Percentiles rank a stretch among this genome's conserved stretches.
Evolutionary conservation across 2,113 vertebrate species (phyloP).

Genomic region (Solea solea): DNA sequence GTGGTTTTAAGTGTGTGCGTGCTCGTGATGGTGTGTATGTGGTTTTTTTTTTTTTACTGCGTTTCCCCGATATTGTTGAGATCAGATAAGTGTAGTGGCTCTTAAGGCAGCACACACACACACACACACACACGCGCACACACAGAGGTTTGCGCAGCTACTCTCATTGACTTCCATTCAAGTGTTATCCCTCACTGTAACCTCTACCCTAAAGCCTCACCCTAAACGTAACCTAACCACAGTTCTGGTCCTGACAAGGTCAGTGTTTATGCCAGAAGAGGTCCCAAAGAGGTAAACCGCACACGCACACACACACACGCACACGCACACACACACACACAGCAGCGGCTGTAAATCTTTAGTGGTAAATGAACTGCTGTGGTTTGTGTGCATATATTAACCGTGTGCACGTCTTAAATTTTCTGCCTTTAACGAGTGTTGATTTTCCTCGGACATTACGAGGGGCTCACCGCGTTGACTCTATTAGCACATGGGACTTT

Average conservation of each 20-base stretch:
- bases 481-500: neutral
- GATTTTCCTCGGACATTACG: slow-evolving; percentile 19
- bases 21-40: neutral
- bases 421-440: slow-evolving; percentile 1
- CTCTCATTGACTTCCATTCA: too few relatives aligned
- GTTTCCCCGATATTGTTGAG: neutral
- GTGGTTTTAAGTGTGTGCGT: neutral
- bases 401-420: neutral
- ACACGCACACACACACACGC: neutral
- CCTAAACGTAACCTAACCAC: too few relatives aligned
- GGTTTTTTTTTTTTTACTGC: slow-evolving; percentile 7
- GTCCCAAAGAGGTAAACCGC: too few relatives aligned
- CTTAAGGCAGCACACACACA: neutral
- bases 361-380: slow-evolving; percentile 1
- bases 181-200: too few relatives aligned
- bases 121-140: neutral
- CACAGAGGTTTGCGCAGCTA: too few relatives aligned
- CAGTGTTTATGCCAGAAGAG: too few relatives aligned
- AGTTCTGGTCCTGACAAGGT: too few relatives aligned
- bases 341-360: slow-evolving; percentile 16
- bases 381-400: neutral
- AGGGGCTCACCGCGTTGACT: neutral
- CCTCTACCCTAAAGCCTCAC: too few relatives aligned
- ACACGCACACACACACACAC: neutral
- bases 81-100: neutral